Percentiles rank a stretch among this genome's conserved stretches.
Conservation (phyloP, 2,888 invertebrate genomes). For the Flexamia atlantica region DNA sequence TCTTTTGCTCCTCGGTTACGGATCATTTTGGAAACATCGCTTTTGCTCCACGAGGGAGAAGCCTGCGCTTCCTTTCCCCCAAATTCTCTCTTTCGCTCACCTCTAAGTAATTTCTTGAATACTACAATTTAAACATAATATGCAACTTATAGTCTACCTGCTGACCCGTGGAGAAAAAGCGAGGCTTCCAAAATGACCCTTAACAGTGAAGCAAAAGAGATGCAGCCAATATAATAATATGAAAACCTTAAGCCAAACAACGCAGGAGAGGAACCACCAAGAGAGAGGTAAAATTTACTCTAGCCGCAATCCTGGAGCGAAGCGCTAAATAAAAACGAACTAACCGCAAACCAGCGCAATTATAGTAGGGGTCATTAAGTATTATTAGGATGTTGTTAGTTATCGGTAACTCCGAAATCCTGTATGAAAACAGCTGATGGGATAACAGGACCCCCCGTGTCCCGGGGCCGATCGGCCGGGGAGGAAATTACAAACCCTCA, state of each 20-base stretch:
- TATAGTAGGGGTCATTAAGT: conserved; percentile 21
- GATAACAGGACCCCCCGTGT: conserved; percentile 19
- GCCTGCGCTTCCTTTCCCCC: no score
- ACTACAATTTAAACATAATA: no score
- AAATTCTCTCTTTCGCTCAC: no score
- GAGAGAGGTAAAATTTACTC: not conserved
- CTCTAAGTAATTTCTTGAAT: no score
- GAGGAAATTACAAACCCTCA: conserved; percentile 6
- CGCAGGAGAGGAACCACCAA: not conserved
- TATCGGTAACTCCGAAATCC: conserved; percentile 38
- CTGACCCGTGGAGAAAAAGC: no score
- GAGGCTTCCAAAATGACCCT: no score
- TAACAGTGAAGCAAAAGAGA: no score
- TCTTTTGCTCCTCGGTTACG: no score
- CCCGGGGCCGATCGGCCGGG: not conserved
- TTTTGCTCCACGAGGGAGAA: no score
- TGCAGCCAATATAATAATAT: not conserved
- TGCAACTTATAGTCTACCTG: no score
- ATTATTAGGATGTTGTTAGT: conserved; percentile 32
- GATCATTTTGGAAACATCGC: no score
- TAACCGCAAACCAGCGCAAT: conserved; percentile 28
- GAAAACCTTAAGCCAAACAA: not conserved
- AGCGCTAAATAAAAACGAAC: conserved; percentile 32
- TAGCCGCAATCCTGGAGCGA: not conserved
- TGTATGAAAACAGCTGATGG: not conserved